Conservation (phyloP, 2,113 vertebrate species). For the Grus americana region DNA sequence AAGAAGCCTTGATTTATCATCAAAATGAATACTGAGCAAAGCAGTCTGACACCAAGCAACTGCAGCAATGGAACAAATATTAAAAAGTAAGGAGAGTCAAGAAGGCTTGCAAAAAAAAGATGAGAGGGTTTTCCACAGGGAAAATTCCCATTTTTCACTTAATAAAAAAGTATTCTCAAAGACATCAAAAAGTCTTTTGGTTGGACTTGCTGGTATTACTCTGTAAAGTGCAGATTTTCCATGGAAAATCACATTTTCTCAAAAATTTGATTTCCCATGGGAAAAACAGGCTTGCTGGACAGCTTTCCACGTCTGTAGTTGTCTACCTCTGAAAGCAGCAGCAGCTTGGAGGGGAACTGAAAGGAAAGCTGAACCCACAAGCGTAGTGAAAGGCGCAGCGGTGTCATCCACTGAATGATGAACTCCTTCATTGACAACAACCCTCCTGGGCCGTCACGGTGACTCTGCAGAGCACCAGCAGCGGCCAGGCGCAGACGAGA, state of each 20-base stretch:
- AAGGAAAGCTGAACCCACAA: not conserved
- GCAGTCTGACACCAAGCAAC: not conserved
- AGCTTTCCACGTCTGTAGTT: not conserved
- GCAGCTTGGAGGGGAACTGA: not conserved
- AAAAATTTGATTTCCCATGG: not conserved
- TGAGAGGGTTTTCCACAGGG: not conserved
- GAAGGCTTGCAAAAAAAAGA: not conserved
- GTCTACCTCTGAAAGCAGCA: not conserved
- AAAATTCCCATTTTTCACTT: not conserved
- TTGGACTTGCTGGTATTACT: not conserved
- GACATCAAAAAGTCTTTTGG: not conserved
- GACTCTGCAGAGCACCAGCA: not conserved
- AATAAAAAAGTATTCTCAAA: not conserved
- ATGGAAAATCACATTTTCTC: not conserved
- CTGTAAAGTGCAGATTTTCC: not conserved
- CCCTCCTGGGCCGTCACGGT: fast-evolving
- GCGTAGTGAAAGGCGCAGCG: not conserved
- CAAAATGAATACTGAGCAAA: not conserved
- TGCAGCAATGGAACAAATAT: not conserved
- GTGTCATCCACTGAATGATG: not conserved
- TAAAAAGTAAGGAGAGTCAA: not conserved
- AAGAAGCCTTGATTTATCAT: not conserved
- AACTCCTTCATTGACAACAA: not conserved
- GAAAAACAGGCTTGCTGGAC: not conserved
- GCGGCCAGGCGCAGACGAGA: not conserved